Percentiles rank a stretch among this genome's conserved stretches.
Evolutionary conservation across 2,797 vertebrate species (phyloP).

Genomic region (Enteromius trimaculatus): DNA sequence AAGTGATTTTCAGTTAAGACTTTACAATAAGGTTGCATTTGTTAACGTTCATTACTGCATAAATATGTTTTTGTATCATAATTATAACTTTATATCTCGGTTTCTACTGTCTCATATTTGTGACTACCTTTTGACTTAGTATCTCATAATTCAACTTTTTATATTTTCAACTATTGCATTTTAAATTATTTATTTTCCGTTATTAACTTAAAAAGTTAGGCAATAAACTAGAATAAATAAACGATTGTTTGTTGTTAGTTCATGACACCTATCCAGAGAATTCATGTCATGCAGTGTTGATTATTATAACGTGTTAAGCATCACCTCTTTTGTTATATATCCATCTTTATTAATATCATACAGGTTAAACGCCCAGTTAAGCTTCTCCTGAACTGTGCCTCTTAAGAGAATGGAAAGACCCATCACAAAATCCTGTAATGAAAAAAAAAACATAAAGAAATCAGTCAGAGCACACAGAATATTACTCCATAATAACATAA

Average conservation of each 20-base stretch:
- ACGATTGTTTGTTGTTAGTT: neutral
- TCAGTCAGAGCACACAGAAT: neutral
- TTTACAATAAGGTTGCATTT: neutral
- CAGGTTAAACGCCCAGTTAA: slow-evolving; percentile 99
- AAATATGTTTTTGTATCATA: neutral
- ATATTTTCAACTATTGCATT: too few relatives aligned
- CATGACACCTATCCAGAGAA: neutral
- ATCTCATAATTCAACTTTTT: neutral
- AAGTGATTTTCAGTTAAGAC: neutral
- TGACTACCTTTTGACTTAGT: neutral
- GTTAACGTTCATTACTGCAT: neutral
- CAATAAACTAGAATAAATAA: too few relatives aligned
- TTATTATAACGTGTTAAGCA: neutral
- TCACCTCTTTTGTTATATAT: slow-evolving; percentile 98
- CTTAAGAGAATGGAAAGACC: slow-evolving; percentile 97
- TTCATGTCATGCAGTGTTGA: neutral
- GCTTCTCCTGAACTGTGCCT: slow-evolving; percentile 95
- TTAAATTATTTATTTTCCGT: too few relatives aligned
- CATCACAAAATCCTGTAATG: slow-evolving; percentile 92
- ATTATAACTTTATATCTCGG: neutral
- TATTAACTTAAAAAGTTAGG: too few relatives aligned
- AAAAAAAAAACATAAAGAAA: slow-evolving; percentile 48
- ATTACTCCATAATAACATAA: neutral
- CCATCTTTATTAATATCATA: slow-evolving; percentile 99
- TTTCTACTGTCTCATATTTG: too few relatives aligned